Conservation (phyloP, 2,888 invertebrate species). For the Mesoligia furuncula region DNA sequence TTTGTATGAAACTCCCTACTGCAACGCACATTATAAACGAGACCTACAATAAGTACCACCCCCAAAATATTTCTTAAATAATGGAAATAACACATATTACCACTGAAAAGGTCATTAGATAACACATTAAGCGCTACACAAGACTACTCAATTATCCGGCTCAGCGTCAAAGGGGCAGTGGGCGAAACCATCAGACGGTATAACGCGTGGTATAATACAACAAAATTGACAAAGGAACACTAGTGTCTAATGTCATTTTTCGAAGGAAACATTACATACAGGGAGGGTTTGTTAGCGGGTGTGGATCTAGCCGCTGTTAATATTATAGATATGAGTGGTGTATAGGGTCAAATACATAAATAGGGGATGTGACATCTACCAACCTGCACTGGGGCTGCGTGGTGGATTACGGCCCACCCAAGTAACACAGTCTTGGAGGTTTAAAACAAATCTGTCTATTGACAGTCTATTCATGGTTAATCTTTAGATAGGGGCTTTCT, state of each 20-base stretch:
- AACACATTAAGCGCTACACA: conserved; percentile 41
- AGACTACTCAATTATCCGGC: conserved; percentile 57
- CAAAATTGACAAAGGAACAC: conserved; percentile 59
- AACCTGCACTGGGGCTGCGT: too few relatives aligned
- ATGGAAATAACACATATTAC: conserved; percentile 47
- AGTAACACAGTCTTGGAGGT: too few relatives aligned
- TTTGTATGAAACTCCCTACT: too few relatives aligned
- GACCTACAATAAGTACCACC: background rate
- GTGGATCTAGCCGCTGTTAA: background rate
- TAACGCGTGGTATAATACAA: conserved; percentile 28
- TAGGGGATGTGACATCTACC: too few relatives aligned
- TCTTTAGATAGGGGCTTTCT: too few relatives aligned
- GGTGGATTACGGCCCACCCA: too few relatives aligned
- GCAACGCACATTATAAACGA: too few relatives aligned
- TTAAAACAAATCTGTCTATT: too few relatives aligned
- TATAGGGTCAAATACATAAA: too few relatives aligned
- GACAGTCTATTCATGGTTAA: too few relatives aligned
- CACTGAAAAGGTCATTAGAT: conserved; percentile 45
- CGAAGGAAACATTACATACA: conserved; percentile 42
- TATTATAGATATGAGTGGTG: too few relatives aligned
- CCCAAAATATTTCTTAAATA: conserved; percentile 34
- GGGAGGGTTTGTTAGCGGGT: background rate
- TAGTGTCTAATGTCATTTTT: conserved; percentile 45
- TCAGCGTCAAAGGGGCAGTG: conserved; percentile 50
- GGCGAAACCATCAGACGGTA: conserved; percentile 41